Evolutionary conservation across 2,888 invertebrate genomes (phyloP), one percentile per base, ranked within the genome.

Genomic region (Pasiphila rectangulata): DNA sequence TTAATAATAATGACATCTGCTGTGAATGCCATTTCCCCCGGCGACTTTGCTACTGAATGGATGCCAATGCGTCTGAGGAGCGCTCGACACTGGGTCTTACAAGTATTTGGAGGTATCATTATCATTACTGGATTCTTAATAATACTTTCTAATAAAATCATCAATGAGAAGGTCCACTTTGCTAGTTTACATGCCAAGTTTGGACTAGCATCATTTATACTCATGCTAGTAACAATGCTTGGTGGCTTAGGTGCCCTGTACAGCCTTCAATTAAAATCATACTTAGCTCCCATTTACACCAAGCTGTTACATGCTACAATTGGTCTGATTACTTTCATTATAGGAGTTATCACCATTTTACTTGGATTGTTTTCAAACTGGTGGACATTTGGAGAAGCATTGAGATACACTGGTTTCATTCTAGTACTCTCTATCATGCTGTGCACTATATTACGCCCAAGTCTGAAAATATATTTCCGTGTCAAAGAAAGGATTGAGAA

Each of bases 31-130:
- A 72, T 90, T 6, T 81, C 86, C 25, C 87, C 89, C 3, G 88
- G 88, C 12, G 89, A 89, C 54, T 63, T 83, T 29, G 88, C 89
- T 10, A 85, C 89, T n/a, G 87, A 87, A 55, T 89, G 88, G 89
- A 85, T 89, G 83, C 89, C 89, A 1, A 81, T 88, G 60, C 68
- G 86, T 32, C 64, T 87, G 21, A 69, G 83, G 43, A 86, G 87
- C 61, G 86, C 88, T 35, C 79, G 89, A 20, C 89, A 90, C 61
- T 89, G 89, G 89, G 71, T 89, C 1, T 62, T 89, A 21, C 89
- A 90, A 66, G 53, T 85, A 12, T 24, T 76, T 13, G 72, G 70
- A 35, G 74, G 78, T 49, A 68, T 65, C 25, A 54, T 81, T 37
- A 67, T 84, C 21, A 35, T 74, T 2, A 57, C 61, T 34, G 89